Base-by-base conservation (phyloP, 2,888 invertebrate genomes). In the Monopis laevigella region DNA sequence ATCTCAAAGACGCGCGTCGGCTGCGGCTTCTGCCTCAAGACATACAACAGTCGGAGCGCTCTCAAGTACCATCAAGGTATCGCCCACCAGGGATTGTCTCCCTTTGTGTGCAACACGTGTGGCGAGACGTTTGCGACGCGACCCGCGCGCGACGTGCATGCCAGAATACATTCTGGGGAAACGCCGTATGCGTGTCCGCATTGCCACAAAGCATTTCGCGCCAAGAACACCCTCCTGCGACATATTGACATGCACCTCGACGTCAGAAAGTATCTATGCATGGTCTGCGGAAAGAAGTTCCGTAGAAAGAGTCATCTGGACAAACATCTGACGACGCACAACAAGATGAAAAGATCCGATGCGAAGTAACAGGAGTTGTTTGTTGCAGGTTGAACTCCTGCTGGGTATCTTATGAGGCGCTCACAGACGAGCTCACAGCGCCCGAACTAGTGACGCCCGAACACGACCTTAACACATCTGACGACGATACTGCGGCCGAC, bases 41-140 rank as follows among this genome's bases (percentile, higher is more conserved):
- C 53, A 0, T 85, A 83, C 53, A 72, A 65, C 41, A 72, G 62
- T 8, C 67, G 55, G 27, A 70, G 77, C 0, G 77, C 72, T 26
- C 56, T 84, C 24, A 66, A 58, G 11, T 61, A 60, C 12, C 85
- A 85, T 50, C 54, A 53, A 44, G 70, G 65, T 45, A 18, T 59
- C 1, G 60, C 60, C 1, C 84, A 85, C 45, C 66, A 69, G 2
- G 69, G 83, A 3, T 51, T 63, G 2, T 61, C 80, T 41, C 65
- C 65, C 0, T 68, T 68, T 50, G 42, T 58, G 1, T 85, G 85
- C 48, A 41, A 58, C 0, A 51, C 55, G 10, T 85, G 85, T 48
- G 68, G 68, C 0, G 83, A 82, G 45, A 66, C 65, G 2, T 84
- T 84, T 48, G 72, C 81, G 0, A 62, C 74, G 2, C 58, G 67